Conservation (phyloP, 2,888 invertebrate species). For the Eupithecia centaureata region DNA sequence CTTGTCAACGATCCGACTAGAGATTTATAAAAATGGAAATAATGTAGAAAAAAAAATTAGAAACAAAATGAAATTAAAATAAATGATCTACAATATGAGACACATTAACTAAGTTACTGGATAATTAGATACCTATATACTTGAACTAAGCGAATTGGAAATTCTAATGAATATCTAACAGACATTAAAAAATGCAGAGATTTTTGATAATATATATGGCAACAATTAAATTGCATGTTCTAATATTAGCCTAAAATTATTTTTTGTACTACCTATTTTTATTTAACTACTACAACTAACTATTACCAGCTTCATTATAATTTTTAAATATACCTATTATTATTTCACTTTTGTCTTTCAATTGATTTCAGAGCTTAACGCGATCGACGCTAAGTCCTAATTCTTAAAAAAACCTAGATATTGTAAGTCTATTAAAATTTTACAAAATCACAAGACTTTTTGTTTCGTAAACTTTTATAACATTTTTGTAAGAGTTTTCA, state of each 20-base stretch:
- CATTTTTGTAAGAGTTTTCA: background rate
- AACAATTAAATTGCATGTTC: slow-evolving; percentile 18
- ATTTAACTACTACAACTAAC: no score
- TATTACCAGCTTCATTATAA: slow-evolving; percentile 22
- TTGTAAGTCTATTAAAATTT: slow-evolving; percentile 17
- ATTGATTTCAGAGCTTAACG: slow-evolving; percentile 51
- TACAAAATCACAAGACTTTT: slow-evolving; percentile 17
- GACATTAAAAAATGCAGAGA: background rate
- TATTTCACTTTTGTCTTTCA: slow-evolving; percentile 83
- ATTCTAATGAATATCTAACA: slow-evolving; percentile 11
- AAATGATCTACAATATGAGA: background rate
- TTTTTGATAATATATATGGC: background rate
- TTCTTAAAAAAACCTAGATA: slow-evolving; percentile 18
- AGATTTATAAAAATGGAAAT: no score
- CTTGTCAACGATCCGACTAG: no score
- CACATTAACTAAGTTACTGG: no score
- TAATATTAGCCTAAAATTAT: slow-evolving; percentile 6
- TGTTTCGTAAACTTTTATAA: slow-evolving; percentile 3
- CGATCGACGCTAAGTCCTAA: slow-evolving; percentile 11
- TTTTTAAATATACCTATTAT: slow-evolving; percentile 58
- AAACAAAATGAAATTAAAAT: background rate
- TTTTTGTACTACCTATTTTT: slow-evolving; percentile 29
- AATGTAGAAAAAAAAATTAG: no score
- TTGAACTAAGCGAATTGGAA: background rate
- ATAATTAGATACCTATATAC: background rate